Base-by-base conservation (phyloP, 2,888 invertebrate species). In the Ophion ventricosus region DNA sequence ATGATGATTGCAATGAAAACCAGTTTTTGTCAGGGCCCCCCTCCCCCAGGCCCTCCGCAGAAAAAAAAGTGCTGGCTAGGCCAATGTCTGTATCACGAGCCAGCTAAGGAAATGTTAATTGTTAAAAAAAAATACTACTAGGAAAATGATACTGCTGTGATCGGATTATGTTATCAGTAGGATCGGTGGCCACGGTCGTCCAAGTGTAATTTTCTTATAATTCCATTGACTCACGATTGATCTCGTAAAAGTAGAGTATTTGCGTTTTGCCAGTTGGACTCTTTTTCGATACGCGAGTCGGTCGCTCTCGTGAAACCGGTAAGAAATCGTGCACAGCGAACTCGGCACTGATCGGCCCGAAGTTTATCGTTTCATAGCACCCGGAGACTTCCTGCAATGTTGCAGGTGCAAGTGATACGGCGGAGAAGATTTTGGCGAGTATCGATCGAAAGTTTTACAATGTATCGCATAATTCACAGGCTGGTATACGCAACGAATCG, bases 401-500 rank as follows among this genome's bases (percentile, higher is more conserved):
- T 64, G 40, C n/a, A n/a, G n/a, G n/a, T n/a, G 40, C 20, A 1
- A 64, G 29, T 20, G 64, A 64, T 64, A 20, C 20, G 3, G 17
- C 20, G 35, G 7, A 5, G 17, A 63, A 29, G 23, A 29, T 11
- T 2, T 11, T 3, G 14, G 11, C 49, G 11, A 2, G 49, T 49
- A 49, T 49, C 49, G 49, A 14, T 64, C 40, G 7, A 8, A 35
- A 10, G 8, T 29, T 2, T 17, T 64, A 26, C 10, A 29, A 57
- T 56, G 25, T 70, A 64, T 29, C 20, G 2, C 11, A 59, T 43
- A 0, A 49, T 74, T 70, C 79, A 10, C 73, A 72, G 64, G 59
- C 29, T 14, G 14, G 25, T 57, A 74, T 57, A 63, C 17, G 70
- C 20, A 76, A 79, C 40, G 17, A 25, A 72, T 85, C 63, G 64